phyloP scores from a whole-genome alignment of 2,797 vertebrate species.

The Hapalemur alaotrensis region DNA sequence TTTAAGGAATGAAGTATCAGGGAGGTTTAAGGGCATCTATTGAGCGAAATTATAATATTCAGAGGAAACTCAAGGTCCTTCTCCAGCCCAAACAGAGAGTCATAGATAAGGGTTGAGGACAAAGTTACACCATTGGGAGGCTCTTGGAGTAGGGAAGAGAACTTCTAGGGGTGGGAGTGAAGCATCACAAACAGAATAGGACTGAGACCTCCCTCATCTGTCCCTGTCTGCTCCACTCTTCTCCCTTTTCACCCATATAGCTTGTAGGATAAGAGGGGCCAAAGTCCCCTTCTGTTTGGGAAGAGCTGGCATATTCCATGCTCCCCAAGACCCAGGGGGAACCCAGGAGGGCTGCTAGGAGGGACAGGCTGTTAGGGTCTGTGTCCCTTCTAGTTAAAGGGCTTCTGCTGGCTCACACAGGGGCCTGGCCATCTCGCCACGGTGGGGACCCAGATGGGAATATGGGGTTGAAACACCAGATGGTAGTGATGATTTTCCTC shows the following conservation, averaged over 20 bases:
- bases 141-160: background rate
- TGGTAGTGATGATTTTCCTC: background rate
- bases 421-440: background rate
- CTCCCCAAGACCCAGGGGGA: background rate
- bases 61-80: background rate
- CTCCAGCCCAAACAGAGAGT: background rate
- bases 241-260: background rate
- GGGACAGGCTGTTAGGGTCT: background rate
- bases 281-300: background rate
- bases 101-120: background rate
- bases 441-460: background rate
- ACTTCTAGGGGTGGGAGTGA: background rate
- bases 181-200: background rate
- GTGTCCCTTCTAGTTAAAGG: background rate
- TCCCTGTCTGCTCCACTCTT: background rate
- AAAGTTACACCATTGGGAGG: background rate
- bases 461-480: background rate
- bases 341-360: background rate
- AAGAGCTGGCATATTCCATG: background rate
- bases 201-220: background rate
- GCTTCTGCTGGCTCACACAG: background rate
- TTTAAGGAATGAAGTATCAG: background rate
- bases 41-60: background rate
- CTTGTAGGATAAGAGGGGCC: background rate
- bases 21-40: background rate